Conservation (phyloP, 2,113 vertebrate genomes). For the Struthidea cinerea region DNA sequence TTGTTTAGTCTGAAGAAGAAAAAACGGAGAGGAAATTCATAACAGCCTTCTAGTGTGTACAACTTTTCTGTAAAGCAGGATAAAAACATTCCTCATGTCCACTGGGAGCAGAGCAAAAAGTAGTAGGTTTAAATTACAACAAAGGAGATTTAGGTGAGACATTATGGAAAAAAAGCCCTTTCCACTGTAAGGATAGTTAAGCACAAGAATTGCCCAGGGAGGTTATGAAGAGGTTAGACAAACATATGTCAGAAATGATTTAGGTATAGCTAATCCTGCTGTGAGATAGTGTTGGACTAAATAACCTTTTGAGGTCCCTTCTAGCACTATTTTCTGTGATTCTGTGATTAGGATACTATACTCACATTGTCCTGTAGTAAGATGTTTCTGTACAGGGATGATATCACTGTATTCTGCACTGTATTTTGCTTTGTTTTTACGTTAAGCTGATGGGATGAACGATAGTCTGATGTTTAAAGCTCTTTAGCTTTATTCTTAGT, state of each 20-base stretch:
- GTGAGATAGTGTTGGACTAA: conserved; percentile 52
- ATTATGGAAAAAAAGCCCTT: conserved; percentile 45
- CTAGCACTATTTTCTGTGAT: conserved; percentile 33
- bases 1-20: conserved; percentile 33
- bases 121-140: conserved; percentile 58
- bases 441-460: not conserved
- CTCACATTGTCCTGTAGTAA: not conserved
- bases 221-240: conserved; percentile 68
- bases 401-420: not conserved
- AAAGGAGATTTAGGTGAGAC: conserved; percentile 63
- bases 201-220: conserved; percentile 58
- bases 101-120: conserved; percentile 26
- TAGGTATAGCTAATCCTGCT: conserved; percentile 55
- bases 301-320: conserved; percentile 55
- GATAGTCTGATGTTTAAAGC: not conserved
- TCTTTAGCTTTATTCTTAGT: not conserved
- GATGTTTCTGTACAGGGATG: not conserved
- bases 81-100: conserved; percentile 46
- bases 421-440: not conserved
- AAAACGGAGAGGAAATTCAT: not conserved
- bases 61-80: conserved; percentile 27
- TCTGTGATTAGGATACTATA: conserved; percentile 7
- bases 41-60: not conserved
- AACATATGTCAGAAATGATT: conserved; percentile 66
- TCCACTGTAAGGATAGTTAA: conserved; percentile 61